Evolutionary conservation across 2,888 invertebrate species (phyloP).

Genomic region (Luffia ferchaultella): DNA sequence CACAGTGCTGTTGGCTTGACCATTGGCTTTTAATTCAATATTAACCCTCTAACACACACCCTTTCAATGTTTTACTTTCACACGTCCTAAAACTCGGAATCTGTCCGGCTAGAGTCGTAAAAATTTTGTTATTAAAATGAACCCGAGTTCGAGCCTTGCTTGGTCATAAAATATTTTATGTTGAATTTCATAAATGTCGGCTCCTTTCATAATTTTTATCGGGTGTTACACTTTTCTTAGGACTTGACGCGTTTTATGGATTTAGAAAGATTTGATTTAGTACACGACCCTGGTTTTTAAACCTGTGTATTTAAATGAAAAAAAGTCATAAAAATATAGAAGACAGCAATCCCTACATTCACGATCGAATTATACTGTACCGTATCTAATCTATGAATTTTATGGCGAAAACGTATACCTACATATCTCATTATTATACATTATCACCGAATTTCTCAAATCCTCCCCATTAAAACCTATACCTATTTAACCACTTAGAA

Average conservation of each 20-base stretch:
- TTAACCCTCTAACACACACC: too few relatives aligned
- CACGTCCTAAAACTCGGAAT: slow-evolving; percentile 44
- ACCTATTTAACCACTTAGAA: neutral
- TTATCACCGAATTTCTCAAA: neutral
- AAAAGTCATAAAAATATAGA: neutral
- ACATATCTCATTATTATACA: neutral
- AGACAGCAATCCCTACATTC: neutral
- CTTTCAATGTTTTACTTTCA: slow-evolving; percentile 54
- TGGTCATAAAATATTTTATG: neutral
- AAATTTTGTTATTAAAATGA: neutral
- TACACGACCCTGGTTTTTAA: neutral
- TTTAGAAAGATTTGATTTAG: neutral
- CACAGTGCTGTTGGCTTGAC: neutral
- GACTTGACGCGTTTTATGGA: neutral
- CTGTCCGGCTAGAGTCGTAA: neutral
- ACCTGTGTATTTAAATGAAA: neutral
- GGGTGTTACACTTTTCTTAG: neutral
- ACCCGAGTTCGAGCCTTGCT: neutral
- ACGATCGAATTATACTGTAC: neutral
- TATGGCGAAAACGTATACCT: neutral
- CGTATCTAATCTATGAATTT: neutral
- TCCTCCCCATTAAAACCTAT: neutral
- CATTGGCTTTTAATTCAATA: neutral
- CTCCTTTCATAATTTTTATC: neutral
- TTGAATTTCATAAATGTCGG: neutral